Evolutionary conservation across 2,113 vertebrate species (phyloP).

Genomic region (Carassius carassius): DNA sequence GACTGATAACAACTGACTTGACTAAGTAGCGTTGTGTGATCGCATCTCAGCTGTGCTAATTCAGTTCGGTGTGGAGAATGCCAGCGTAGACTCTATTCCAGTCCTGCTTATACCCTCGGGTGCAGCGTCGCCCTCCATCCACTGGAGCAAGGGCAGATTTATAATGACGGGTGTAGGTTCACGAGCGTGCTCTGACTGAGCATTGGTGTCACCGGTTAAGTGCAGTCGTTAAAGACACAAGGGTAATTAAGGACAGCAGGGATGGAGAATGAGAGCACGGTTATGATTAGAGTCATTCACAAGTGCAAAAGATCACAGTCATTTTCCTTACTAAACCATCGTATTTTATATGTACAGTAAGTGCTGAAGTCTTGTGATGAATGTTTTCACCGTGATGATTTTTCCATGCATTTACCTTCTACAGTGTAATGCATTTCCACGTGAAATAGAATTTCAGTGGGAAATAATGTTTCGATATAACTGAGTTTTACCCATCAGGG

Average conservation of each 20-base stretch:
- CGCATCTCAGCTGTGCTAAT: conserved; percentile 23
- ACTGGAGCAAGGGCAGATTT: conserved; percentile 34
- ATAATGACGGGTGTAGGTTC: conserved; percentile 23
- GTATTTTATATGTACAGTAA: neutral
- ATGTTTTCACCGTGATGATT: neutral
- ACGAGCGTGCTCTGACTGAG: neutral
- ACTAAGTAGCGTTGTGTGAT: conserved; percentile 2
- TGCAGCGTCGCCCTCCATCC: conserved; percentile 11
- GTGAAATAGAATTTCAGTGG: neutral
- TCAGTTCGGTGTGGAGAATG: conserved; percentile 6
- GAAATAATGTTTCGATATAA: neutral
- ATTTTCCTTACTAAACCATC: neutral
- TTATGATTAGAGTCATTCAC: neutral
- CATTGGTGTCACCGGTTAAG: conserved; percentile 15
- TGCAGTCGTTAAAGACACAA: neutral
- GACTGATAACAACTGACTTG: conserved; percentile 8
- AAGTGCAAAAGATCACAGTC: neutral
- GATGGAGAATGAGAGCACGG: neutral
- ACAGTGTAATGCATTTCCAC: neutral
- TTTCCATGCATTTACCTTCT: neutral
- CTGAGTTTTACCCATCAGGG: neutral
- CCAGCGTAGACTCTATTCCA: conserved; percentile 1
- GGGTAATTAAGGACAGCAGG: conserved; percentile 9
- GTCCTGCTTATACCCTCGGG: conserved; percentile 21
- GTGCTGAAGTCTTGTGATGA: no score